Percentiles rank a stretch among this genome's conserved stretches.
phyloP scores from a whole-genome alignment of 2,113 vertebrate genomes.

The Rhinolophus sinicus region DNA sequence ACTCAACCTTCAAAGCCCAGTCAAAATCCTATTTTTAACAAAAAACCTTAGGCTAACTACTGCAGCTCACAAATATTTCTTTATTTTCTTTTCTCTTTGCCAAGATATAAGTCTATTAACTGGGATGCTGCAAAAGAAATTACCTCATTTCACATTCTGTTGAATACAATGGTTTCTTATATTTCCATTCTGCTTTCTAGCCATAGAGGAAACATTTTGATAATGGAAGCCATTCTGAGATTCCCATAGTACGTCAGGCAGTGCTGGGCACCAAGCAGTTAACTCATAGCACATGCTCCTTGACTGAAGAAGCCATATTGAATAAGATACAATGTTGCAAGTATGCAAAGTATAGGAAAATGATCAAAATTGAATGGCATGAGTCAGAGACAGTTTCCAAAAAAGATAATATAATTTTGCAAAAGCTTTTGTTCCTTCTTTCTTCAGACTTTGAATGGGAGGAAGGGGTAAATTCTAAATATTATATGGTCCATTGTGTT shows the following conservation, averaged over 20 bases:
- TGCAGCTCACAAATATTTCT: background rate
- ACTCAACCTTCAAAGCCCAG: background rate
- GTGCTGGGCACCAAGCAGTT: background rate
- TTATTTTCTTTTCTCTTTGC: conserved; percentile 51
- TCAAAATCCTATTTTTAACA: conserved; percentile 33
- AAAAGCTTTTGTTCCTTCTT: background rate
- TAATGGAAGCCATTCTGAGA: background rate
- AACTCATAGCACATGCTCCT: background rate
- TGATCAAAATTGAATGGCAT: background rate
- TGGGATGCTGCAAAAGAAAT: conserved; percentile 24
- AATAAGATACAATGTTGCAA: background rate
- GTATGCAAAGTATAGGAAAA: background rate
- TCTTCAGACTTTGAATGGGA: conserved; percentile 8
- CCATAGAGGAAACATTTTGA: background rate
- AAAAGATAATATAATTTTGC: background rate
- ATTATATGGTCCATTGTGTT: background rate
- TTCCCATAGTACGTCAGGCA: background rate
- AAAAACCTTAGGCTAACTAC: background rate
- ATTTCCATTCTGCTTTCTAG: conserved; percentile 10
- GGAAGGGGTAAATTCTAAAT: background rate
- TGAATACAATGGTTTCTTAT: background rate
- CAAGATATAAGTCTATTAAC: background rate
- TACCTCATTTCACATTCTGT: conserved; percentile 34
- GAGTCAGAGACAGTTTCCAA: conserved; percentile 4
- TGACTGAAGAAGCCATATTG: background rate